phyloP scores from a whole-genome alignment of 2,797 vertebrate genomes.

The Glossophaga mutica region DNA sequence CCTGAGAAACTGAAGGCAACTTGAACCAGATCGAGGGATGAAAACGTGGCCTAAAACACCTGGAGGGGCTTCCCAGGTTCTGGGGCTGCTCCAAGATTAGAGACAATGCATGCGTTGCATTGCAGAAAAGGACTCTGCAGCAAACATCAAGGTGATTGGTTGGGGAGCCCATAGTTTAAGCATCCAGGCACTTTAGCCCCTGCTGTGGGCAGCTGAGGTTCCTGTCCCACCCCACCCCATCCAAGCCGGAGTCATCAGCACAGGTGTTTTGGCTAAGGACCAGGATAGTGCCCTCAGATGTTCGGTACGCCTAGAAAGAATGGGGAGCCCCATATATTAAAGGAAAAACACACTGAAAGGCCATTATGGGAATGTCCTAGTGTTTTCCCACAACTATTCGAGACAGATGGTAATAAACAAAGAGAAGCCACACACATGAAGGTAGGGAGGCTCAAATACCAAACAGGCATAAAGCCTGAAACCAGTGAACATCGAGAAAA shows the following conservation, averaged over 20 bases:
- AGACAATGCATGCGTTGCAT: background rate
- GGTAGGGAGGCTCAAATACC: background rate
- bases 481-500: background rate
- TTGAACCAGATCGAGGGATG: background rate
- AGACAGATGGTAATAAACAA: background rate
- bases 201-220: background rate
- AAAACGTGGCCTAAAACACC: background rate
- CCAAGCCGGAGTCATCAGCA: background rate
- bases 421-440: background rate
- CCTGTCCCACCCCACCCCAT: fast-evolving
- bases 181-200: background rate
- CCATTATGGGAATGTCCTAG: background rate
- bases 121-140: background rate
- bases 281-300: background rate
- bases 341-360: background rate
- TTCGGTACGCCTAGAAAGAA: background rate
- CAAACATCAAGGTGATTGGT: background rate
- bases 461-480: background rate
- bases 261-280: background rate
- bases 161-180: background rate
- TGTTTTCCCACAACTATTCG: background rate
- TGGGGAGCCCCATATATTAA: background rate
- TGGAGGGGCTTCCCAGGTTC: background rate
- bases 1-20: background rate
- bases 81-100: background rate